A percentile compares a stretch with the other conserved stretches of the same genome.
Evolutionary conservation across 2,113 vertebrate species (phyloP).

Genomic region (Turnix velox): DNA sequence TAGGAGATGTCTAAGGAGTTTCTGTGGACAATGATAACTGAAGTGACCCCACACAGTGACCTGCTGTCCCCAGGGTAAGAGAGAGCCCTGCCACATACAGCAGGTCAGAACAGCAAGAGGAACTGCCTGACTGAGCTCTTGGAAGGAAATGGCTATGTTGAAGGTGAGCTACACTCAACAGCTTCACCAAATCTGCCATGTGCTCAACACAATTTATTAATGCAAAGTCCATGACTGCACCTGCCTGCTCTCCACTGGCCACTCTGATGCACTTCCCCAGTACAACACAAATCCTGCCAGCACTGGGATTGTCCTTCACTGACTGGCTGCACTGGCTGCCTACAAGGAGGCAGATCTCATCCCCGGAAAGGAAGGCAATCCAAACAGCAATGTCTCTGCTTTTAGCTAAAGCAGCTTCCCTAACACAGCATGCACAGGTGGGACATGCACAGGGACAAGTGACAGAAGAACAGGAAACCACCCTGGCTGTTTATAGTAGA

Average conservation of each 20-base stretch:
- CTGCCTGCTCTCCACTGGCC: neutral
- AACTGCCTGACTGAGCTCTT: neutral
- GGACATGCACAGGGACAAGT: neutral
- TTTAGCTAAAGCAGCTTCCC: neutral
- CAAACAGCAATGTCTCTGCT: neutral
- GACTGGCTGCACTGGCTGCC: rapidly evolving
- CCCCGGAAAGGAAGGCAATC: neutral
- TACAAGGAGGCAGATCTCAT: neutral
- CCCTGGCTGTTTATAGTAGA: neutral
- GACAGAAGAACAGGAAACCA: neutral
- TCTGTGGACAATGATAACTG: neutral
- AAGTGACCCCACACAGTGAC: too few relatives aligned
- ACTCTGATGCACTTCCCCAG: neutral
- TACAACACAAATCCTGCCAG: neutral
- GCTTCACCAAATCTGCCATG: neutral
- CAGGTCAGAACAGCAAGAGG: too few relatives aligned
- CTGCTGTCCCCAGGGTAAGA: neutral
- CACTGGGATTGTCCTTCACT: neutral
- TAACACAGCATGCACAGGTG: neutral
- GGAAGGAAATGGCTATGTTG: neutral
- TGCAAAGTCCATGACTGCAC: neutral
- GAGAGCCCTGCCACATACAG: neutral
- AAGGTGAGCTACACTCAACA: neutral
- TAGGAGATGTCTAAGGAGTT: neutral
- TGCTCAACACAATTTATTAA: neutral